phyloP scores from a whole-genome alignment of 2,113 vertebrate species.

The Cheilinus undulatus region DNA sequence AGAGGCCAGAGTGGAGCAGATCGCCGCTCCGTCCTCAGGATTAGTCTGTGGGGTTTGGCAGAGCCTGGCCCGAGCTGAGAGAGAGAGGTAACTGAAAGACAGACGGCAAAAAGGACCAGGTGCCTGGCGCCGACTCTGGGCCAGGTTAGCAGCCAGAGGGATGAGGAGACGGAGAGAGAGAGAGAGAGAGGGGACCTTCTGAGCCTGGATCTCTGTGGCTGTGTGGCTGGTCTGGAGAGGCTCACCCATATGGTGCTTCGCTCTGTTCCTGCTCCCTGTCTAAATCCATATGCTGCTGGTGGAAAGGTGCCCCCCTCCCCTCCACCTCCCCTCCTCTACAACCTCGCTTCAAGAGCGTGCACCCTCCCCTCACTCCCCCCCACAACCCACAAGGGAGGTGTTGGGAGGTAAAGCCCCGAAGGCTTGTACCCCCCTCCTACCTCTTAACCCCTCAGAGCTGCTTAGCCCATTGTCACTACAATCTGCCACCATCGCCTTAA shows the following conservation, averaged over 20 bases:
- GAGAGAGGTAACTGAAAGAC: conserved; percentile 60
- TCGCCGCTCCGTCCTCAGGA: conserved; percentile 55
- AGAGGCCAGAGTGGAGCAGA: conserved; percentile 50
- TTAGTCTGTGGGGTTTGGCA: conserved; percentile 61
- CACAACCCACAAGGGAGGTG: conserved; percentile 89
- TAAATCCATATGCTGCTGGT: conserved; percentile 97
- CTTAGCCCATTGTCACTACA: conserved; percentile 93
- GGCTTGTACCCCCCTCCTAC: conserved; percentile 82
- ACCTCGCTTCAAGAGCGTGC: conserved; percentile 80
- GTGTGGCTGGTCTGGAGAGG: conserved; percentile 90
- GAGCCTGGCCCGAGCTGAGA: conserved; percentile 53
- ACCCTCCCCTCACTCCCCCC: conserved; percentile 32
- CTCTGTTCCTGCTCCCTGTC: conserved; percentile 94
- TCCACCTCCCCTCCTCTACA: conserved; percentile 87
- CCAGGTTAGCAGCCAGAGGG: conserved; percentile 61
- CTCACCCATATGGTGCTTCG: conserved; percentile 94
- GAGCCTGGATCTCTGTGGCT: conserved; percentile 54
- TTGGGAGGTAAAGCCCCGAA: conserved; percentile 95
- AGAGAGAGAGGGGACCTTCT: conserved; percentile 5
- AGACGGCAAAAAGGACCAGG: conserved; percentile 52
- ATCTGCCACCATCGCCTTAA: conserved; percentile 89
- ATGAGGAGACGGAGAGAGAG: conserved; percentile 49
- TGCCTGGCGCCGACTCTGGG: conserved; percentile 32
- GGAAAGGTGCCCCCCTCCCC: conserved; percentile 88
- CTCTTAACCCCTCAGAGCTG: conserved; percentile 90